A percentile compares a stretch with the other conserved stretches of the same genome.
Conservation (phyloP, 2,797 vertebrate species). For the Parambassis ranga region DNA sequence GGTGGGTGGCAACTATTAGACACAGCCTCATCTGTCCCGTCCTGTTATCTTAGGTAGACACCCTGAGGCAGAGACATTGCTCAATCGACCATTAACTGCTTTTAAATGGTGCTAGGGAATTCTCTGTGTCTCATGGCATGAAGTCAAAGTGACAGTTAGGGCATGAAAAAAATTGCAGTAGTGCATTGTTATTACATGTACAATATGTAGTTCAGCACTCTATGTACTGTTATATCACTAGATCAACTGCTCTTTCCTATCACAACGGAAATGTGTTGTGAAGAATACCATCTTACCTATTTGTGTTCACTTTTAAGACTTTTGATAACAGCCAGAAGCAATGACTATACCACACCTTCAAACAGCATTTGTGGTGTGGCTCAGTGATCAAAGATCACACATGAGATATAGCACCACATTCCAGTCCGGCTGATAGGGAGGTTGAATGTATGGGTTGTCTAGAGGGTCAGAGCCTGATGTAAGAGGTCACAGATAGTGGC, state of each 20-base stretch:
- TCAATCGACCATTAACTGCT: slow-evolving; percentile 41
- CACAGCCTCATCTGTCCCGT: slow-evolving; percentile 29
- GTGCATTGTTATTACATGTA: neutral
- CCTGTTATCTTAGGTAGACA: slow-evolving; percentile 44
- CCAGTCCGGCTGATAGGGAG: slow-evolving; percentile 30
- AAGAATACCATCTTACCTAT: slow-evolving; percentile 4
- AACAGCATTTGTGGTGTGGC: neutral
- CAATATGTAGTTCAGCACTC: slow-evolving; percentile 4
- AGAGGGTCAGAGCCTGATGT: slow-evolving; percentile 2
- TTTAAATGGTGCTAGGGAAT: slow-evolving; percentile 30
- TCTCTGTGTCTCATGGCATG: neutral
- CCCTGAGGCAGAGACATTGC: slow-evolving; percentile 52
- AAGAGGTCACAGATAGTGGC: slow-evolving; percentile 20
- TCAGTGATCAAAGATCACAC: slow-evolving; percentile 56
- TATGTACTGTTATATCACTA: neutral
- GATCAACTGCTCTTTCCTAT: neutral
- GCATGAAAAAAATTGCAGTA: neutral
- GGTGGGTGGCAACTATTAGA: slow-evolving; percentile 5
- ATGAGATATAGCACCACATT: neutral
- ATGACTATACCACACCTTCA: slow-evolving; percentile 41
- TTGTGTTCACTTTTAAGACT: slow-evolving; percentile 28
- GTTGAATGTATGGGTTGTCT: neutral
- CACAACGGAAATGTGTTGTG: slow-evolving; percentile 2
- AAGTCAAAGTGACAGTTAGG: neutral
- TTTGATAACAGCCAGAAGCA: slow-evolving; percentile 30